Percentiles rank a stretch among this genome's conserved stretches.
These are phyloP conservation scores for Gnatocerus cornutus DNA, from an alignment of 2,888 invertebrate species.

Conservation along the genomic window DNA sequence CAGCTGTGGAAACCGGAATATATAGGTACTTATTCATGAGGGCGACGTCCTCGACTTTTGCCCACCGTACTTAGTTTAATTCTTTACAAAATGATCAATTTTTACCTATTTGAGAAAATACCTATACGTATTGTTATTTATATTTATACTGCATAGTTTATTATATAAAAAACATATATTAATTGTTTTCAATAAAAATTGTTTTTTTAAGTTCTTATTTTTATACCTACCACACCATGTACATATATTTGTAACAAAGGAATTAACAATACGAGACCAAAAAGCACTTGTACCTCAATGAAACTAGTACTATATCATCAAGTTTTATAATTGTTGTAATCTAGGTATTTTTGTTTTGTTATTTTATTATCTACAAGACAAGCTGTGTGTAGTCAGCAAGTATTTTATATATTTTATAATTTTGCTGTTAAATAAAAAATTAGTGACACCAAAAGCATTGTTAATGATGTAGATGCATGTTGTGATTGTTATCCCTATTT, in stretches of 20 bases:
- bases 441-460: slow-evolving; percentile 17
- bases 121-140: slow-evolving; percentile 71
- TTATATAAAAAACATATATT: slow-evolving; percentile 65
- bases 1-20: slow-evolving; percentile 75
- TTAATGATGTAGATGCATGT: background rate
- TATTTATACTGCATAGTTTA: slow-evolving; percentile 70
- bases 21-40: slow-evolving; percentile 70
- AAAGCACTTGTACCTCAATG: slow-evolving; percentile 42
- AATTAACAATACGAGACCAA: slow-evolving; percentile 34
- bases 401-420: slow-evolving; percentile 45
- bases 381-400: slow-evolving; percentile 37
- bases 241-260: slow-evolving; percentile 23
- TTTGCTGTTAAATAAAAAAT: slow-evolving; percentile 40
- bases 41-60: slow-evolving; percentile 39
- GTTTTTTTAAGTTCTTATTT: slow-evolving; percentile 54
- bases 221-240: slow-evolving; percentile 37
- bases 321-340: slow-evolving; percentile 37
- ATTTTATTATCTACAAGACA: slow-evolving; percentile 26
- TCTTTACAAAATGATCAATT: slow-evolving; percentile 53
- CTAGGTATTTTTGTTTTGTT: slow-evolving; percentile 38
- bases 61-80: slow-evolving; percentile 60
- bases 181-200: slow-evolving; percentile 65
- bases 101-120: slow-evolving; percentile 63
- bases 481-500: slow-evolving; percentile 4
- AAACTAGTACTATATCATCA: slow-evolving; percentile 33